Evolutionary conservation across 2,113 vertebrate species (phyloP).

Genomic region (Limnothrissa miodon): DNA sequence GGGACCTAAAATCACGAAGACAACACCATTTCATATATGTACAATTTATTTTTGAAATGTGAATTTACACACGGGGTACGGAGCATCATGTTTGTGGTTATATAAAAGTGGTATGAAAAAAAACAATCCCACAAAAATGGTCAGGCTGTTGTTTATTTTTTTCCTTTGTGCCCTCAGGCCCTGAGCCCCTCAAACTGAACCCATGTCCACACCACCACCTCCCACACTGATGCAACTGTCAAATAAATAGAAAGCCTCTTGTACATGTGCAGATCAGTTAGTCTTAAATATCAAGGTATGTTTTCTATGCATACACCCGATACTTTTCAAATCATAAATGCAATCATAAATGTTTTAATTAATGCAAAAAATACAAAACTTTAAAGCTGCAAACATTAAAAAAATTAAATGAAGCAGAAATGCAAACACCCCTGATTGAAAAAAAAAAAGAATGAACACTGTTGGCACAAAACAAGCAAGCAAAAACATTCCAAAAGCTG

Average conservation of each 20-base stretch:
- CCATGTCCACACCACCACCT: slow-evolving; percentile 27
- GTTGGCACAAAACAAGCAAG: slow-evolving; percentile 81
- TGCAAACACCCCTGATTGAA: slow-evolving; percentile 72
- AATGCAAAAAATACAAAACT: slow-evolving; percentile 58
- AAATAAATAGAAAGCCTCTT: slow-evolving; percentile 73
- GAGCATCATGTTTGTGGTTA: slow-evolving; percentile 72
- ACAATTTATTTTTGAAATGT: slow-evolving; percentile 73
- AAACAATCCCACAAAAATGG: slow-evolving; percentile 70
- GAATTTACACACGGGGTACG: slow-evolving; percentile 67
- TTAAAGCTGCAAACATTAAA: slow-evolving; percentile 39
- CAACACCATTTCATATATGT: slow-evolving; percentile 48
- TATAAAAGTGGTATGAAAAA: slow-evolving; percentile 76
- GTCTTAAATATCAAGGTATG: slow-evolving; percentile 73
- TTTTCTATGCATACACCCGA: slow-evolving; percentile 53
- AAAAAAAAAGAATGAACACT: slow-evolving; percentile 69
- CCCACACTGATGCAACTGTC: slow-evolving; percentile 59
- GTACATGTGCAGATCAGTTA: slow-evolving; percentile 63
- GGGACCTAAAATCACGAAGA: slow-evolving; percentile 38
- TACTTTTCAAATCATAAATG: slow-evolving; percentile 49
- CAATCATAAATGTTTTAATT: slow-evolving; percentile 65
- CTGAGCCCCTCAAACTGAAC: slow-evolving; percentile 32
- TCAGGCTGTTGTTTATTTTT: slow-evolving; percentile 46
- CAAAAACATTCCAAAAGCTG: slow-evolving; percentile 59
- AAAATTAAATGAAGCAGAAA: slow-evolving; percentile 80
- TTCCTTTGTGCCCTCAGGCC: slow-evolving; percentile 48